Percentiles rank a stretch among this genome's conserved stretches.
phyloP scores from a whole-genome alignment of 1,140 invertebrate species.

The Rhynchophorus ferrugineus region DNA sequence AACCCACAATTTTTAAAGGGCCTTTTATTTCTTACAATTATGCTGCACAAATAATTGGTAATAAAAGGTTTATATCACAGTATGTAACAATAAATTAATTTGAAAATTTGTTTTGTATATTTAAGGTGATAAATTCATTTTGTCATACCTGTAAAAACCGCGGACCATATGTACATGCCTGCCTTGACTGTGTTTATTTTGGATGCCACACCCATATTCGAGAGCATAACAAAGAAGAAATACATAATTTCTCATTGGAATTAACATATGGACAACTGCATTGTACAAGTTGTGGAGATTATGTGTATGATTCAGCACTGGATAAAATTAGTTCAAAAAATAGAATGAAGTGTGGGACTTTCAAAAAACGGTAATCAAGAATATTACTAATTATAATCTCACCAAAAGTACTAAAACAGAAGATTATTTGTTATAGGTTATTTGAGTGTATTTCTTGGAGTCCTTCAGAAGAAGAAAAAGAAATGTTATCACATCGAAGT shows the following conservation, averaged over 20 bases:
- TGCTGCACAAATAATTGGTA: too few species aligned
- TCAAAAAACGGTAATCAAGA: conserved; percentile 32
- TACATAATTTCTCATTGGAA: conserved; percentile 80
- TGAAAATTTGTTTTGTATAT: too few species aligned
- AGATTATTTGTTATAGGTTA: conserved; percentile 22
- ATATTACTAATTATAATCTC: too few species aligned
- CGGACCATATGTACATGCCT: conserved; percentile 74
- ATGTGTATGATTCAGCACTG: conserved; percentile 51
- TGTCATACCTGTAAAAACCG: conserved; percentile 71
- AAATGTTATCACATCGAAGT: conserved; percentile 58
- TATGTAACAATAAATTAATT: too few species aligned
- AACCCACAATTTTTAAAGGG: too few species aligned
- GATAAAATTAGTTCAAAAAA: conserved; percentile 46
- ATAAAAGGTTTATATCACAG: too few species aligned
- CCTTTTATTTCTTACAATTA: too few species aligned
- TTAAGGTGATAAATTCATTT: conserved; percentile 62
- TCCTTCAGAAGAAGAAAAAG: conserved; percentile 65
- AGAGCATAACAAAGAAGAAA: conserved; percentile 71
- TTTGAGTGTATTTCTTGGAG: conserved; percentile 56
- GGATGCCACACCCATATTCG: conserved; percentile 85
- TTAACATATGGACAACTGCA: conserved; percentile 83
- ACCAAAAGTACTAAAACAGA: too few species aligned
- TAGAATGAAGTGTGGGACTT: conserved; percentile 34
- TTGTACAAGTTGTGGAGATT: conserved; percentile 86
- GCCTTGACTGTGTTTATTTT: conserved; percentile 86